phyloP scores from a whole-genome alignment of 37 sponge, comb jelly and placozoan species.

The Spongilla lacustris region DNA sequence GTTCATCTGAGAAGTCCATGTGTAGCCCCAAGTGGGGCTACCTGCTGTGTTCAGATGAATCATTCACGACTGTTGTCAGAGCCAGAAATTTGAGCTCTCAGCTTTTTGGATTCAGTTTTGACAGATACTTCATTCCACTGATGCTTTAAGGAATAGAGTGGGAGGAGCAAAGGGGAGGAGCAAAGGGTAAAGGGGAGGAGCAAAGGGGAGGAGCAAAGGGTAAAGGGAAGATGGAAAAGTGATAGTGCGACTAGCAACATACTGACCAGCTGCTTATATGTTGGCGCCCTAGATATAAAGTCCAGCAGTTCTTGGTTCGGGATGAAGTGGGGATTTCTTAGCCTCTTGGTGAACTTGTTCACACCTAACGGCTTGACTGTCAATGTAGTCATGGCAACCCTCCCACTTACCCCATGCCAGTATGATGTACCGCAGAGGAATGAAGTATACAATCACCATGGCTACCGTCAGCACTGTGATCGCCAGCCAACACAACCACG shows the following conservation, averaged over 20 bases:
- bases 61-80: too few species aligned
- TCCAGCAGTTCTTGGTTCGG: constrained; percentile 90
- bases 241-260: too few species aligned
- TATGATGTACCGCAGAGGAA: constrained; percentile 84
- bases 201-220: too few species aligned
- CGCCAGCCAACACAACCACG: constrained; percentile 85
- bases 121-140: neutral
- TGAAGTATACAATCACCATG: constrained; percentile 60
- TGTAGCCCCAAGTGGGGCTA: too few species aligned
- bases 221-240: too few species aligned
- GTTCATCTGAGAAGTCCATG: too few species aligned
- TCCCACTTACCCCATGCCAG: too few species aligned
- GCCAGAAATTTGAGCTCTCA: constrained; percentile 29
- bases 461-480: constrained; percentile 52
- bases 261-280: constrained; percentile 76
- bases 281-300: constrained; percentile 83
- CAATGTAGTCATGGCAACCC: neutral
- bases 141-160: too few species aligned
- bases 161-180: too few species aligned
- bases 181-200: too few species aligned
- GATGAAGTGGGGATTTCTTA: constrained; percentile 81
- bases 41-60: too few species aligned
- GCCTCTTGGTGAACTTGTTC: constrained; percentile 89
- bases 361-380: constrained; percentile 52
- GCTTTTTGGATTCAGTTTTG: neutral